Percentiles rank a stretch among this genome's conserved stretches.
Conservation (phyloP, 2,113 vertebrate species). For the Peucedramus taeniatus region DNA sequence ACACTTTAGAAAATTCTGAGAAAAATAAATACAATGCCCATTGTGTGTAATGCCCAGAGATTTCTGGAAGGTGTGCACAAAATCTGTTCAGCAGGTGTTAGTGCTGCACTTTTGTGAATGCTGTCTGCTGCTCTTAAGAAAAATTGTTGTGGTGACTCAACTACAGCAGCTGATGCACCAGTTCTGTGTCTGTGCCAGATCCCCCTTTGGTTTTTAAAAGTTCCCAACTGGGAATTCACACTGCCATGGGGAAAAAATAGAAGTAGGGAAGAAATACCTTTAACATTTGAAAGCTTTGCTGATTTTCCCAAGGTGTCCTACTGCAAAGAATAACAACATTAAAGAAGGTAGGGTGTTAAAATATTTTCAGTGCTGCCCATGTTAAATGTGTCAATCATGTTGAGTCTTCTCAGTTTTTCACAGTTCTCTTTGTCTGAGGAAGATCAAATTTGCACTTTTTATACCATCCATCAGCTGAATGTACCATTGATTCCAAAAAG, state of each 20-base stretch:
- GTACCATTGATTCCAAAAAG: conserved; percentile 48
- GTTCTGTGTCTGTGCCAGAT: neutral
- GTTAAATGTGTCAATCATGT: conserved; percentile 48
- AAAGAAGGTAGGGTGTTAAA: conserved; percentile 46
- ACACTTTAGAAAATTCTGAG: neutral
- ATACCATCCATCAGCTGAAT: conserved; percentile 50
- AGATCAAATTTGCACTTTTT: conserved; percentile 61
- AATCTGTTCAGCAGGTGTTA: neutral
- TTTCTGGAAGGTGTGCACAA: neutral
- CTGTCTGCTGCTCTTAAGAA: neutral
- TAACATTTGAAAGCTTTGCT: neutral
- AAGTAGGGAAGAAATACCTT: neutral
- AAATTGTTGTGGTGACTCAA: neutral
- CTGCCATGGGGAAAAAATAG: neutral
- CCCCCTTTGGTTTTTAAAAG: neutral
- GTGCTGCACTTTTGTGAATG: neutral
- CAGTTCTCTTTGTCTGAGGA: conserved; percentile 44
- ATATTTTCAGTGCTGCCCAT: neutral
- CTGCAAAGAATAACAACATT: neutral
- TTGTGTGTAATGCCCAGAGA: neutral
- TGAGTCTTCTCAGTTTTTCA: conserved; percentile 47
- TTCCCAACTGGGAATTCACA: neutral
- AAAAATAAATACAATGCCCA: neutral
- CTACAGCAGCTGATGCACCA: neutral
- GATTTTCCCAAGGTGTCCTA: neutral